These are phyloP conservation scores for Rhagoletis pomonella DNA, from an alignment of 1,140 invertebrate genomes.

Conservation along the genomic window DNA sequence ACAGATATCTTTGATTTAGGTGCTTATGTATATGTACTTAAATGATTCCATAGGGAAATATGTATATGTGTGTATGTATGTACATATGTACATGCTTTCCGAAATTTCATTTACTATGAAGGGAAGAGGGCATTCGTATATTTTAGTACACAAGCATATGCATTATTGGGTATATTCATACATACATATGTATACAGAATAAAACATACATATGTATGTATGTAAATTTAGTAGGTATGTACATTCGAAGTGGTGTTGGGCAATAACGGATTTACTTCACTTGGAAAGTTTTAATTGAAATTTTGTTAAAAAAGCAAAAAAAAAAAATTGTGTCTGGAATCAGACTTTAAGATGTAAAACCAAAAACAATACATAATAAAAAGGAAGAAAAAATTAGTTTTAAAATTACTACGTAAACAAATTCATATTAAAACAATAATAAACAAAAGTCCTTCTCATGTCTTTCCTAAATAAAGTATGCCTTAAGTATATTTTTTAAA, in stretches of 20 bases:
- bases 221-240: not conserved
- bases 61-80: not conserved
- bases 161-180: not conserved
- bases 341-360: not conserved
- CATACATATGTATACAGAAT: not conserved
- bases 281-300: not conserved
- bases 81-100: not conserved
- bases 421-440: not conserved
- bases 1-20: no score
- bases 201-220: conserved; percentile 6
- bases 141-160: not conserved
- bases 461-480: conserved; percentile 52
- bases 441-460: conserved; percentile 17
- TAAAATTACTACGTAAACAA: not conserved
- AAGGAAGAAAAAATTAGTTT: not conserved
- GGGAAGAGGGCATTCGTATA: no score
- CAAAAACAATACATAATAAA: not conserved
- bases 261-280: not conserved
- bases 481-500: conserved; percentile 52
- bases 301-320: not conserved
- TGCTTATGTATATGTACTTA: no score
- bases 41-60: not conserved
- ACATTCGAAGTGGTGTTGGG: not conserved
- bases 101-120: no score
- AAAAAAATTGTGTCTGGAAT: not conserved